phyloP scores from a whole-genome alignment of 2,113 vertebrate genomes.

The Peucedramus taeniatus region DNA sequence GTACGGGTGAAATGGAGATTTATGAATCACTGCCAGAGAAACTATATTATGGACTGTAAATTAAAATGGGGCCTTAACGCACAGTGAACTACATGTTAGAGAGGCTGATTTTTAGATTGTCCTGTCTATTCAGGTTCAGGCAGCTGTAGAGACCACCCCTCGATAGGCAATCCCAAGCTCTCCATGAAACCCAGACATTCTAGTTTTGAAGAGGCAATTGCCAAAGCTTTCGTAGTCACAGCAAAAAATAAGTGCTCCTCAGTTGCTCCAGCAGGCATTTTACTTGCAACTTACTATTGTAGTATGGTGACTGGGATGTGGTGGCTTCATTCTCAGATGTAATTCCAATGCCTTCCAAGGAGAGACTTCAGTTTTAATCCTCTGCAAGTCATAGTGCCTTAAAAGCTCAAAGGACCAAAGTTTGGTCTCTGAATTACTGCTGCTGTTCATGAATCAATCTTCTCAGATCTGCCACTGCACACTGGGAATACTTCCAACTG shows the following conservation, averaged over 20 bases:
- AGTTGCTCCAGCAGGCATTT: not conserved
- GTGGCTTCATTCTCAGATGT: not conserved
- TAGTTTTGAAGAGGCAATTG: not conserved
- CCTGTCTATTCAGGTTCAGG: conserved; percentile 37
- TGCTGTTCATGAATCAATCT: not conserved
- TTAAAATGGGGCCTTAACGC: conserved; percentile 68
- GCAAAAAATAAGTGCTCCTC: not conserved
- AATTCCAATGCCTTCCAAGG: not conserved
- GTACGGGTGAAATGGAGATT: conserved; percentile 63
- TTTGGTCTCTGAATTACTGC: not conserved
- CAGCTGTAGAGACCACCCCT: not conserved
- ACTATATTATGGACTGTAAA: conserved; percentile 68
- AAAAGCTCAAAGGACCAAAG: not conserved
- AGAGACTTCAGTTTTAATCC: not conserved
- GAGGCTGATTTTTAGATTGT: conserved; percentile 57
- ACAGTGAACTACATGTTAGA: conserved; percentile 21
- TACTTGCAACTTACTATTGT: not conserved
- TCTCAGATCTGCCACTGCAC: not conserved
- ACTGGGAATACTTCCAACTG: not conserved
- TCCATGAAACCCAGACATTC: not conserved
- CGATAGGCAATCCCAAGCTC: not conserved
- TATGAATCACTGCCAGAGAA: conserved; percentile 71
- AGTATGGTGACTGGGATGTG: not conserved
- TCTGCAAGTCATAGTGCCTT: not conserved
- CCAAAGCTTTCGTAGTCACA: not conserved